Evolutionary conservation across 2,797 vertebrate species (phyloP), one percentile per base, ranked within the genome.

Genomic region (Natrix natrix): DNA sequence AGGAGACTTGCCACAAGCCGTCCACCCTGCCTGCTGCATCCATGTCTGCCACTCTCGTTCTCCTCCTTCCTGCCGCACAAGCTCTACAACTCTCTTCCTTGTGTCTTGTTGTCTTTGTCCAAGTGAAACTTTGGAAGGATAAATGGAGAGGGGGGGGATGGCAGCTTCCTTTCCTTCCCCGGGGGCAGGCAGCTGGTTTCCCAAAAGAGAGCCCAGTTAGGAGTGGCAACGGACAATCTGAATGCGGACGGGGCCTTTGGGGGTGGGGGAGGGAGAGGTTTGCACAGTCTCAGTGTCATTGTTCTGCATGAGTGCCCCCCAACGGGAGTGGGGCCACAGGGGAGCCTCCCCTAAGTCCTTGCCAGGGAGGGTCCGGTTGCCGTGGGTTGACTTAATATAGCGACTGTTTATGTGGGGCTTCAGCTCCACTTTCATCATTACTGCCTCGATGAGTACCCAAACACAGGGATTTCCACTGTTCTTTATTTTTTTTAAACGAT

Each of bases 41-140:
- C 5, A 1, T 48, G 54, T 95, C 93, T 28, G 56, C 93, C 26
- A 5, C 56, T 54, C 92, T 91, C 83, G 78, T 92, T 10, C 86
- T 88, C 87, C 87, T 88, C 56, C 43, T 60, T 92, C 89, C 48
- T 94, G 91, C 90, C 55, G 91, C 55, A 94, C 93, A 94, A 96
- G 87, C 94, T 89, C 86, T 96, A 95, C 96, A 95, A 96, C 95
- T 96, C 94, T 95, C 95, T 95, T 89, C 37, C 28, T 96, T 89
- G 61, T 95, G 96, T 96, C 95, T 95, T 54, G 43, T 97, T 57
- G 94, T 88, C 94, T 88, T 95, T 94, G 93, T 92, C 3, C 0
- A 61, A 96, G 91, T 66, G 95, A 95, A 94, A 7, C 26, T 0
- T 20, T 90, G 89, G 78, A 78, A 89, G 93, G 86, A 93, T 95